Evolutionary conservation across 1,140 invertebrate species (phyloP), one percentile per base, ranked within the genome.

Genomic region (Drosophila oshimai): DNA sequence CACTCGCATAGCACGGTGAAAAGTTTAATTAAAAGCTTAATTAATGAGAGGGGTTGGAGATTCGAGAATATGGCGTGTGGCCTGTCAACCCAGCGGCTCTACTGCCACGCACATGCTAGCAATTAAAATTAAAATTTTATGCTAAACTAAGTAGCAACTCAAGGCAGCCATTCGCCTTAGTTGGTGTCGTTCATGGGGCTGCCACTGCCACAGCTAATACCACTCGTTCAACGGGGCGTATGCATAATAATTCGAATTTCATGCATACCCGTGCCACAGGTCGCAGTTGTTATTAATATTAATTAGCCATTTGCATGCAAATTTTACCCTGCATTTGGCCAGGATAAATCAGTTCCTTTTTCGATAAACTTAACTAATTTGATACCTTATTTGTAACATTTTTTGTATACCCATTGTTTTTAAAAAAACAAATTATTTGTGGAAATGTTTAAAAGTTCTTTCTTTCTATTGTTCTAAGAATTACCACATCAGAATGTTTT

Each of bases 81-180:
- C 45, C 67, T 47, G 70, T 72, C 70, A 64, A 42, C 55, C 39
- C 44, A 34, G 29, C 61, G 78, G 47, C 41, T 49, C 39, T 73
- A 20, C 74, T 86, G 79, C 80, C 76, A 87, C 81, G 80, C 80
- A 86, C 81, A 86, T 86, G 81, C 72, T 87, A 55, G 81, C 81
- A 86, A 86, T 86, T 87, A 86, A 87, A 86, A 86, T 86, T 86
- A 86, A 86, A 86, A 86, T 86, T 86, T 77, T 86, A 86, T 86
- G 81, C 76, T 87, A 87, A 87, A 87, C 81, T 87, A 87, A 86
- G 81, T 87, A 74, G 76, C 75, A 80, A 87, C 37, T 69, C 64
- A 73, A 55, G 75, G 67, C 53, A 61, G 46, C 15, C 54, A 26
- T 26, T 24, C 6, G 6, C 9, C 44, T 31, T 45, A 46, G 13